Evolutionary conservation across 1,140 invertebrate genomes (phyloP).

Genomic region (Caligus rogercresseyi): DNA sequence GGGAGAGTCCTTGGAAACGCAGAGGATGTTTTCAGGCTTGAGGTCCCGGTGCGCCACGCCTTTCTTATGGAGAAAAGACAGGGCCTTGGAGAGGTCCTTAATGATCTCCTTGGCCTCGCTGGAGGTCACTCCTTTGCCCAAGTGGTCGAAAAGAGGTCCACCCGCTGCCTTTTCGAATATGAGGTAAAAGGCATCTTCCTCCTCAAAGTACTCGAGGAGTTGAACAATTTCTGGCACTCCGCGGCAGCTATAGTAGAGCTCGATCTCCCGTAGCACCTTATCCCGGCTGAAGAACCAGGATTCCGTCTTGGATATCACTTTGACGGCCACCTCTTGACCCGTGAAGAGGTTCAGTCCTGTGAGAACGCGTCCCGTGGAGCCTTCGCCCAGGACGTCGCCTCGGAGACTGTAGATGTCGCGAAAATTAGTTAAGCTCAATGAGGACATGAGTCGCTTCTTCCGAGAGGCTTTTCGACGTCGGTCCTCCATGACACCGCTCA

Average conservation of each 20-base stretch:
- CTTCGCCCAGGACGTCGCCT: conserved; percentile 37
- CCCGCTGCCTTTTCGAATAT: conserved; percentile 30
- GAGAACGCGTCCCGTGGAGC: conserved; percentile 36
- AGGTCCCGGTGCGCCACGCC: conserved; percentile 29
- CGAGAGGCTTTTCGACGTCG: neutral
- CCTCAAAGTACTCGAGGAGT: conserved; percentile 37
- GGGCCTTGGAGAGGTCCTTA: conserved; percentile 26
- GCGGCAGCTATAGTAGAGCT: conserved; percentile 39
- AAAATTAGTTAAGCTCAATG: conserved; percentile 23
- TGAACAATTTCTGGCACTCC: conserved; percentile 40
- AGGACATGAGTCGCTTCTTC: conserved; percentile 8
- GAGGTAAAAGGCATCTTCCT: conserved; percentile 33
- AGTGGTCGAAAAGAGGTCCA: conserved; percentile 29
- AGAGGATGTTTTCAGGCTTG: conserved; percentile 34
- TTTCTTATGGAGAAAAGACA: conserved; percentile 29
- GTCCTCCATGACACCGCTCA: neutral
- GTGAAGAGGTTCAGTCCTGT: conserved; percentile 32
- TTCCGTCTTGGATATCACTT: conserved; percentile 35
- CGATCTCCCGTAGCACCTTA: conserved; percentile 41
- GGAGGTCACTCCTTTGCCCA: conserved; percentile 24
- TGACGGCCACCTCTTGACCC: conserved; percentile 38
- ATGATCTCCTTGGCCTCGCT: conserved; percentile 22
- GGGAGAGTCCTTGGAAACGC: conserved; percentile 32
- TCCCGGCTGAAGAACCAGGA: conserved; percentile 30
- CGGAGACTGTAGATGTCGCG: conserved; percentile 37